Evolutionary conservation across 2,113 vertebrate species (phyloP), one percentile per base, ranked within the genome.

Genomic region (Hippocampus zosterae): DNA sequence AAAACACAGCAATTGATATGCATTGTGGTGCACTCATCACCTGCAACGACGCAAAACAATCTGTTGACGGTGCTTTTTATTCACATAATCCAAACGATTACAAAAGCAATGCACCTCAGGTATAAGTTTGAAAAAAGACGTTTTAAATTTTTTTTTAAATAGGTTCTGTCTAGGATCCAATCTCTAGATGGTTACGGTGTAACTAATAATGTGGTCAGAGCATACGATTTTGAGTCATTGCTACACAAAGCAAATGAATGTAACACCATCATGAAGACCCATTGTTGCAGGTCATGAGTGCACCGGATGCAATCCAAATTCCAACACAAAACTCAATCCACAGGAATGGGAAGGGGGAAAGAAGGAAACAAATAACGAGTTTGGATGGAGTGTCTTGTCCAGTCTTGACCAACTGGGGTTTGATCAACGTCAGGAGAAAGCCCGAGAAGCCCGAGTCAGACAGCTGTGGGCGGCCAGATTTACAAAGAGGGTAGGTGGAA

Each of bases 371-470:
- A 68, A 75, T 76, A 78, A 83, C 87, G 90, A 85, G 90, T 83
- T 85, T 84, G 83, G 85, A 92, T 92, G 92, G 83, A 85, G 85
- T 88, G 88, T 88, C 85, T 91, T 90, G 89, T 92, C 90, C 91
- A 92, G 89, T 88, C 87, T 85, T 88, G 80, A 37, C 80, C 90
- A 78, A 87, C 91, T 91, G 87, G 93, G 89, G 90, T 93, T 88
- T 91, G 88, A 92, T 85, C 93, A 92, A 93, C 93, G 90, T 62
- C 91, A 95, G 91, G 82, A 87, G 84, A 94, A 94, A 96, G 92
- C 93, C 93, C 94, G 93, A 94, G 93, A 94, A 96, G 92, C 93
- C 87, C 81, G 94, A 95, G 95, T 96, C 96, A 98, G 96, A 96
- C 94, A 94, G 94, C 94, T 93, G 86, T 83, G 84, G 86, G 86